These are phyloP conservation scores for Poecile montanus DNA, from an alignment of 2,797 vertebrate species.

Conservation along the genomic window DNA sequence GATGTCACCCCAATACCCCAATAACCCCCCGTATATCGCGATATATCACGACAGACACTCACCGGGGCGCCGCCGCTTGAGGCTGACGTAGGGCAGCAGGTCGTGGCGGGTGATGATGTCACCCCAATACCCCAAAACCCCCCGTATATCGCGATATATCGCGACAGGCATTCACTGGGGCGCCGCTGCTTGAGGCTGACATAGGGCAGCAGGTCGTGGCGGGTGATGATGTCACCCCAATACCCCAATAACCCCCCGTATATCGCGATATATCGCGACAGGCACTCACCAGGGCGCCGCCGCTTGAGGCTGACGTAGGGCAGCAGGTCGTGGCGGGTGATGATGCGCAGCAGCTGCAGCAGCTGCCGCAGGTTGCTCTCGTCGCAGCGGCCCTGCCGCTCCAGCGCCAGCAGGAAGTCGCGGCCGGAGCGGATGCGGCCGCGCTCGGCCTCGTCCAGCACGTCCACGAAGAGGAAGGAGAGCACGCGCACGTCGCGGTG, in stretches of 20 bases:
- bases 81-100: too few species aligned
- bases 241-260: too few species aligned
- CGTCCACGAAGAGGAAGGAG: constrained; percentile 96
- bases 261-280: too few species aligned
- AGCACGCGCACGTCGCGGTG: constrained; percentile 92
- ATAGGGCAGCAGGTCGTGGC: background rate
- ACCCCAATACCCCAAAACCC: too few species aligned
- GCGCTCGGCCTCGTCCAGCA: constrained; percentile 93
- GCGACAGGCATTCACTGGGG: accelerated
- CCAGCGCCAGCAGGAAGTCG: constrained; percentile 92
- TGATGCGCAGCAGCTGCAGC: constrained; percentile 89
- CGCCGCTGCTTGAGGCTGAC: background rate
- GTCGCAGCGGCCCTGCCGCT: constrained; percentile 94
- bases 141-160: background rate
- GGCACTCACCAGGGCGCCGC: too few species aligned
- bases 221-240: background rate
- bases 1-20: too few species aligned
- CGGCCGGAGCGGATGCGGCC: constrained; percentile 91
- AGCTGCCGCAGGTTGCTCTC: constrained; percentile 95
- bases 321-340: too few species aligned
- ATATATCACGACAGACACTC: too few species aligned
- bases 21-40: too few species aligned
- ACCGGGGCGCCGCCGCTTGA: too few species aligned
- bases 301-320: too few species aligned
- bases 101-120: too few species aligned